Percentiles rank a stretch among this genome's conserved stretches.
Conservation (phyloP, 2,888 invertebrate species). For the Drosophila diplacantha region DNA sequence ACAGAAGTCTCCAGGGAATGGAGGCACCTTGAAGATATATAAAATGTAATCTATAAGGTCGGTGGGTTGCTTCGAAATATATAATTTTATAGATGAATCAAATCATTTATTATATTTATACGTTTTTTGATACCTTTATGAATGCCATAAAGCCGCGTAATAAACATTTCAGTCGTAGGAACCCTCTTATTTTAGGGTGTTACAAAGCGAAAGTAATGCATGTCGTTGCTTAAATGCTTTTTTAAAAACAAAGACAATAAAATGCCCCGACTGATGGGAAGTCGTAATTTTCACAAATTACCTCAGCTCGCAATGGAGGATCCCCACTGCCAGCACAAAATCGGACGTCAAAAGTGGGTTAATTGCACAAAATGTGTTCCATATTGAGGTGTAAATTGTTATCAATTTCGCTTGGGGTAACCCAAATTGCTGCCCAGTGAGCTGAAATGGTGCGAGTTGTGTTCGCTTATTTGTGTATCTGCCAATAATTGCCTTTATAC, state of each 20-base stretch:
- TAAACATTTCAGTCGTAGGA: not conserved
- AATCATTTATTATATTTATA: not conserved
- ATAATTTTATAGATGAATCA: too few species aligned
- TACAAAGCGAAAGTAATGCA: slow-evolving; percentile 41
- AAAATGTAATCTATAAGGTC: too few species aligned
- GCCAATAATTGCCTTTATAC: slow-evolving; percentile 19
- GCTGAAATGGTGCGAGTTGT: slow-evolving; percentile 27
- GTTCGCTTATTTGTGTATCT: slow-evolving; percentile 27
- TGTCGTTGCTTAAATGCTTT: slow-evolving; percentile 35
- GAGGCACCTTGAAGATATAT: not conserved
- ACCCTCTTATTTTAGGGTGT: slow-evolving; percentile 4
- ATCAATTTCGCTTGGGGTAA: slow-evolving; percentile 44
- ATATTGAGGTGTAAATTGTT: slow-evolving; percentile 61
- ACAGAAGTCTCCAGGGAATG: not conserved
- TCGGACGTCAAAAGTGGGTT: slow-evolving; percentile 55
- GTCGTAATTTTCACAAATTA: slow-evolving; percentile 60
- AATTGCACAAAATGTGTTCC: slow-evolving; percentile 49
- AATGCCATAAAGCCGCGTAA: not conserved
- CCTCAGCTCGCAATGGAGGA: slow-evolving; percentile 31
- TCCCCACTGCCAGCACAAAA: slow-evolving; percentile 9
- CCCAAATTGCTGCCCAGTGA: slow-evolving; percentile 29
- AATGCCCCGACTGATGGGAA: slow-evolving; percentile 48
- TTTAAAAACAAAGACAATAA: slow-evolving; percentile 51
- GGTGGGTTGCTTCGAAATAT: too few species aligned
- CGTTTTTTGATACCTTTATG: not conserved